These are phyloP conservation scores for Drosophila obscura DNA, from an alignment of 1,140 invertebrate genomes.

Conservation along the genomic window DNA sequence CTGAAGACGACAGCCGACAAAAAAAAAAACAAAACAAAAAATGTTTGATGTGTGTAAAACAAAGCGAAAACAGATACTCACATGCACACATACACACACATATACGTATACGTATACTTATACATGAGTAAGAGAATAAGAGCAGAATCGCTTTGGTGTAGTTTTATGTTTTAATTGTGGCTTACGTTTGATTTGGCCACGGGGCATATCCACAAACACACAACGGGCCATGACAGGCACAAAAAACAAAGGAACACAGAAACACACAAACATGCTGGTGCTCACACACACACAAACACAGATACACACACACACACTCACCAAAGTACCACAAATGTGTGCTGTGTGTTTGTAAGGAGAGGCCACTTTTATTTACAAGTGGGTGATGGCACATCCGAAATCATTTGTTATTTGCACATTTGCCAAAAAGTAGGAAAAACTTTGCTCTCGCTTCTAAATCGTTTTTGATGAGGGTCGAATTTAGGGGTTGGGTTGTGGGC, in stretches of 20 bases:
- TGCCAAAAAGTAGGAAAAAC: constrained; percentile 67
- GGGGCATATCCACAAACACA: constrained; percentile 50
- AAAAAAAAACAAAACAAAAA: constrained; percentile 26
- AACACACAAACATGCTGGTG: constrained; percentile 74
- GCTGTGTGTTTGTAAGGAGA: constrained; percentile 1
- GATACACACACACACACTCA: constrained; percentile 43
- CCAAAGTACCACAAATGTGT: constrained; percentile 4
- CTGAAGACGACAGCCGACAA: constrained; percentile 54
- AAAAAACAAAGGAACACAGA: constrained; percentile 72
- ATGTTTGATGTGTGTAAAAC: constrained; percentile 66
- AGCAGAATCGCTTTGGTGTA: constrained; percentile 43
- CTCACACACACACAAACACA: constrained; percentile 42
- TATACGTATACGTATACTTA: not conserved
- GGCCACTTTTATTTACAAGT: constrained; percentile 77
- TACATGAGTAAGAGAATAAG: constrained; percentile 14
- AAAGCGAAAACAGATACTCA: constrained; percentile 8
- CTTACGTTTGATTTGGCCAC: constrained; percentile 79
- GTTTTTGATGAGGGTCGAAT: constrained; percentile 74
- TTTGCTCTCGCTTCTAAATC: constrained; percentile 69
- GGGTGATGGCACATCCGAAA: constrained; percentile 75
- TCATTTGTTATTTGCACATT: constrained; percentile 81
- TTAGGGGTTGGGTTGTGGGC: not conserved
- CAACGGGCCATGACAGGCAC: constrained; percentile 72
- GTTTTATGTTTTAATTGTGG: constrained; percentile 80
- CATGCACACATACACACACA: constrained; percentile 3